phyloP scores from a whole-genome alignment of 2,113 vertebrate genomes.

The Balaeniceps rex region DNA sequence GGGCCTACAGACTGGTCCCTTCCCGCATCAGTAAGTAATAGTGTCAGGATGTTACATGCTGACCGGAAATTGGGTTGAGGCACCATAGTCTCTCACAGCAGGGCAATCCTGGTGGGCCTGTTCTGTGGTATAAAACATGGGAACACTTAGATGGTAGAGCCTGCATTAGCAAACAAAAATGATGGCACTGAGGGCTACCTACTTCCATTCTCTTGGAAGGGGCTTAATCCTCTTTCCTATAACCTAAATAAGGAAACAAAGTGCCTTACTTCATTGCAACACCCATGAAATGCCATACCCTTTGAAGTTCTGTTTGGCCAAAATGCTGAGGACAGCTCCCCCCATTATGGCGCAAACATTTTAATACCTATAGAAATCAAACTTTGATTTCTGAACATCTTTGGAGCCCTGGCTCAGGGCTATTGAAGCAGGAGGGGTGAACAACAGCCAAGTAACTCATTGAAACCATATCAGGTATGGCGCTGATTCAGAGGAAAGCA shows the following conservation, averaged over 20 bases:
- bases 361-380: background rate
- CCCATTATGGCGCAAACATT: background rate
- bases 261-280: background rate
- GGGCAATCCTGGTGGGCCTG: background rate
- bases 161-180: background rate
- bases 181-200: background rate
- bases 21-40: background rate
- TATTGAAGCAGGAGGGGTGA: background rate
- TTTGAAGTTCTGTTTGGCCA: background rate
- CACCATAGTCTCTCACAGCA: background rate
- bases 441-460: background rate
- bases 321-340: background rate
- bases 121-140: fast-evolving
- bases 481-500: background rate
- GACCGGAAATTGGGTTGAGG: background rate
- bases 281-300: background rate
- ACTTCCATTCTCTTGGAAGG: background rate
- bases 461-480: background rate
- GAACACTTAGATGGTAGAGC: background rate
- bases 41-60: background rate
- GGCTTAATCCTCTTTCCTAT: background rate
- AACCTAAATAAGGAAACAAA: background rate
- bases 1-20: fast-evolving
- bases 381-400: background rate
- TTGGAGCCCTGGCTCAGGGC: background rate